Percentiles rank a stretch among this genome's conserved stretches.
These are phyloP conservation scores for Bombus cullumanus DNA, from an alignment of 1,140 invertebrate genomes.

Conservation along the genomic window DNA sequence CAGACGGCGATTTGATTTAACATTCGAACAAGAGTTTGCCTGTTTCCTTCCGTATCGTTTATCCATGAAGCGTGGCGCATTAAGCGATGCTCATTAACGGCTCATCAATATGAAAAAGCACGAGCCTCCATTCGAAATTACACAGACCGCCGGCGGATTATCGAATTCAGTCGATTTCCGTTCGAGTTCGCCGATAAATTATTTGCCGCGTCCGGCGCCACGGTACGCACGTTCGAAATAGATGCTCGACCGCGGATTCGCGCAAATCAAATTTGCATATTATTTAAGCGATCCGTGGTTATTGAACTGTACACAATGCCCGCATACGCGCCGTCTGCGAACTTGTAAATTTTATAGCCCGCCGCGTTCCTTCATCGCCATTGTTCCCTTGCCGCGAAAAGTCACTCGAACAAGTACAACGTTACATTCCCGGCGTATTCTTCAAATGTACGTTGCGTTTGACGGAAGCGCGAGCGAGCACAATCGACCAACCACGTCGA, in stretches of 20 bases:
- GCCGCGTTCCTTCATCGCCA: background rate
- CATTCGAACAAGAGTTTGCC: background rate
- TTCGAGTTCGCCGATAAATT: slow-evolving; percentile 21
- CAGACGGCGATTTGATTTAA: background rate
- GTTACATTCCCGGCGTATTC: background rate
- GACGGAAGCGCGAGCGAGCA: too few relatives aligned
- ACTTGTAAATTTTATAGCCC: background rate
- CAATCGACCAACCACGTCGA: too few relatives aligned
- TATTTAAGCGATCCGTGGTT: slow-evolving; percentile 16
- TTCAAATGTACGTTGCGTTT: too few relatives aligned
- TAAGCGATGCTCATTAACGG: background rate
- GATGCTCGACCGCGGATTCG: slow-evolving; percentile 12
- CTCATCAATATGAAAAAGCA: slow-evolving; percentile 18
- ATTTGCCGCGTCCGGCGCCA: background rate
- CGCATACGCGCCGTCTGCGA: background rate
- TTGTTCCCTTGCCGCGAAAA: background rate
- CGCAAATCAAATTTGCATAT: slow-evolving; percentile 25
- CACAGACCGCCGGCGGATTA: background rate
- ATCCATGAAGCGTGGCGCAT: background rate
- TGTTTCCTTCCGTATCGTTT: background rate
- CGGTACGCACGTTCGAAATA: slow-evolving; percentile 8
- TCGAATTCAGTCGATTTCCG: slow-evolving; percentile 27
- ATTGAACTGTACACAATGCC: background rate
- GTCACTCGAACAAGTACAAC: background rate
- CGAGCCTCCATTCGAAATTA: background rate